Conservation (phyloP, 2,797 vertebrate species). For the Chelon labrosus region DNA sequence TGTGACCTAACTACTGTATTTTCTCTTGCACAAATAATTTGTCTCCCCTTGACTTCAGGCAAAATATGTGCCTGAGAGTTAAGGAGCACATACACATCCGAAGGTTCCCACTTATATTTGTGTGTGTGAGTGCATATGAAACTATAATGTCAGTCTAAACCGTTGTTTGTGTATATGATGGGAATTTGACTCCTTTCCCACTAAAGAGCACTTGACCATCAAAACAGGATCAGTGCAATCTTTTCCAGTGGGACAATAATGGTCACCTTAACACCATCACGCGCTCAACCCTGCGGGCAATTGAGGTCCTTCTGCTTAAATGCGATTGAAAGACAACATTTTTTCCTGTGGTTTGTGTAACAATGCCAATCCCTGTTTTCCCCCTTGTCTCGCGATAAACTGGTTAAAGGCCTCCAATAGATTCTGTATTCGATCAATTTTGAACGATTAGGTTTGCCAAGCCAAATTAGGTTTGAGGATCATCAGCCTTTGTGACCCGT, state of each 20-base stretch:
- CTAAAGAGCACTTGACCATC: conserved; percentile 67
- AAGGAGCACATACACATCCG: not conserved
- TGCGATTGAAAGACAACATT: conserved; percentile 46
- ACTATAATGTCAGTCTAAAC: not conserved
- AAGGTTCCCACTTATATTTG: conserved; percentile 4
- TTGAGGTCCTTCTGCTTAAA: conserved; percentile 54
- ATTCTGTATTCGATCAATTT: conserved; percentile 71
- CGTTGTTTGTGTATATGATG: conserved; percentile 19
- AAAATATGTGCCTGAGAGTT: not conserved
- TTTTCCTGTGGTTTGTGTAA: conserved; percentile 70
- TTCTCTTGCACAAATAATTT: not conserved
- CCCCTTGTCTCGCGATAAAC: conserved; percentile 65
- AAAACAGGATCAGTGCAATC: conserved; percentile 43
- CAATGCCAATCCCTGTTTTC: conserved; percentile 74
- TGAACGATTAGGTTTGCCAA: conserved; percentile 80
- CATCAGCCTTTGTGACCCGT: conserved; percentile 71
- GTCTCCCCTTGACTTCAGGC: conserved; percentile 6
- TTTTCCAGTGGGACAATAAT: conserved; percentile 51
- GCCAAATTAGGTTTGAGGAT: conserved; percentile 77
- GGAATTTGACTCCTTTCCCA: conserved; percentile 50
- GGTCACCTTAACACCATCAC: conserved; percentile 75
- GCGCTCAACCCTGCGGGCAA: conserved; percentile 66
- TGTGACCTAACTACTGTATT: conserved; percentile 9
- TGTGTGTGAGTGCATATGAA: conserved; percentile 20
- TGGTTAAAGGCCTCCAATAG: conserved; percentile 61